phyloP scores from a whole-genome alignment of 2,113 vertebrate genomes.

The Lampris incognitus region DNA sequence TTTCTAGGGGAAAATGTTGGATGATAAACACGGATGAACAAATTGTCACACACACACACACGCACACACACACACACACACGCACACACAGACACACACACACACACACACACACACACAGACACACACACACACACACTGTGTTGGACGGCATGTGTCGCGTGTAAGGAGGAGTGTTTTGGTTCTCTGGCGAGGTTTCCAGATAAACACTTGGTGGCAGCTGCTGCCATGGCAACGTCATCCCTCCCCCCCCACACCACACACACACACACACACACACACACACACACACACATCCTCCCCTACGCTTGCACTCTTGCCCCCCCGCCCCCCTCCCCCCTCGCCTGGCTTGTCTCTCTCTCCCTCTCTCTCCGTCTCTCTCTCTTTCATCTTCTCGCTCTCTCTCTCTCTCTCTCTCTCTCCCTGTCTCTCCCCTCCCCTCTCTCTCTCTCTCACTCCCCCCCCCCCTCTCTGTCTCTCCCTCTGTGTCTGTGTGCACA shows the following conservation, averaged over 20 bases:
- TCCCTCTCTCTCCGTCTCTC: too few relatives aligned
- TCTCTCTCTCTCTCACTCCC: slow-evolving; percentile 25
- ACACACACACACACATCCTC: too few relatives aligned
- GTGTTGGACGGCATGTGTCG: slow-evolving; percentile 14
- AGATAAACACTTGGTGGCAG: slow-evolving; percentile 91
- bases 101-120: background rate
- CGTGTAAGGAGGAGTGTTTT: slow-evolving; percentile 69
- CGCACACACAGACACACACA: background rate
- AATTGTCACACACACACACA: background rate
- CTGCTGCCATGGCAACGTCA: slow-evolving; percentile 90
- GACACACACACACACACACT: background rate
- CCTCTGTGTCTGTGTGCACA: slow-evolving; percentile 39
- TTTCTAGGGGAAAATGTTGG: too few relatives aligned
- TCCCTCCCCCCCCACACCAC: slow-evolving; percentile 72
- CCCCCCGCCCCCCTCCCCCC: slow-evolving; percentile 23
- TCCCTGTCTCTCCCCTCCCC: slow-evolving; percentile 43
- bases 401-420: slow-evolving; percentile 42
- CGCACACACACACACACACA: background rate
- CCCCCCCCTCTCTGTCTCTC: slow-evolving; percentile 30
- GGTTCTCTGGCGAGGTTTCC: slow-evolving; percentile 81
- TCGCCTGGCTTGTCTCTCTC: background rate
- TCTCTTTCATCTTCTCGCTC: too few relatives aligned
- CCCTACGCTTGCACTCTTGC: too few relatives aligned
- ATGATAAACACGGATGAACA: too few relatives aligned
- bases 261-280: too few relatives aligned